Evolutionary conservation across 1,140 invertebrate species (phyloP).

Genomic region (Drosophila lowei): DNA sequence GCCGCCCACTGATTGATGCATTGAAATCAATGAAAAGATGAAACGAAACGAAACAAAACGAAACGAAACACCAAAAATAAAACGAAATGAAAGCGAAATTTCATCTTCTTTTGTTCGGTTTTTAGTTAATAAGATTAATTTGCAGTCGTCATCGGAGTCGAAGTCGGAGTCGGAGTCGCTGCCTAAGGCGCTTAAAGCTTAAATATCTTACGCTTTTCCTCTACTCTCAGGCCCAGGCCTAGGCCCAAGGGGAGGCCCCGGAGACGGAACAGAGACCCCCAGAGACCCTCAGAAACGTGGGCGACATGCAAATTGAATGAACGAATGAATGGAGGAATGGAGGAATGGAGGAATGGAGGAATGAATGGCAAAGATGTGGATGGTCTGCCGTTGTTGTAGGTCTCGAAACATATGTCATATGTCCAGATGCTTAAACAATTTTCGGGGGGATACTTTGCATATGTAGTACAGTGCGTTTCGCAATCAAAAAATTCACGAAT

Average conservation of each 20-base stretch:
- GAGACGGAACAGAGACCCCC: too few species aligned
- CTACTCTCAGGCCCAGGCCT: neutral
- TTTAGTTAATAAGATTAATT: slow-evolving; percentile 59
- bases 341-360: too few species aligned
- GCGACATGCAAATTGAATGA: slow-evolving; percentile 64
- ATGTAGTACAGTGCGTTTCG: slow-evolving; percentile 28
- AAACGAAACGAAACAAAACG: neutral
- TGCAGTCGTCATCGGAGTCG: slow-evolving; percentile 43
- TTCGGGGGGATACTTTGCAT: slow-evolving; percentile 36
- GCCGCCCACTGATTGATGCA: slow-evolving; percentile 1
- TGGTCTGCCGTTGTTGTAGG: slow-evolving; percentile 25
- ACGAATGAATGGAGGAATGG: slow-evolving; percentile 45
- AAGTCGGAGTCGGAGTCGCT: neutral
- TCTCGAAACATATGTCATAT: slow-evolving; percentile 36
- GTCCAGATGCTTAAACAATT: slow-evolving; percentile 46
- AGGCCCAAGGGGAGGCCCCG: neutral
- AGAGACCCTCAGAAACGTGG: slow-evolving; percentile 29
- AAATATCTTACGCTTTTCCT: slow-evolving; percentile 57
- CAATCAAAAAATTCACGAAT: too few species aligned
- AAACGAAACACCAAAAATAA: slow-evolving; percentile 1
- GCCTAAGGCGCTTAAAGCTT: slow-evolving; percentile 27
- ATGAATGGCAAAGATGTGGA: slow-evolving; percentile 31
- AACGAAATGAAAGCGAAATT: slow-evolving; percentile 54
- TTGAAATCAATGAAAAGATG: slow-evolving; percentile 1
- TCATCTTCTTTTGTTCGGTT: slow-evolving; percentile 24